Conservation (phyloP, 2,113 vertebrate species). For the Petromus typicus region DNA sequence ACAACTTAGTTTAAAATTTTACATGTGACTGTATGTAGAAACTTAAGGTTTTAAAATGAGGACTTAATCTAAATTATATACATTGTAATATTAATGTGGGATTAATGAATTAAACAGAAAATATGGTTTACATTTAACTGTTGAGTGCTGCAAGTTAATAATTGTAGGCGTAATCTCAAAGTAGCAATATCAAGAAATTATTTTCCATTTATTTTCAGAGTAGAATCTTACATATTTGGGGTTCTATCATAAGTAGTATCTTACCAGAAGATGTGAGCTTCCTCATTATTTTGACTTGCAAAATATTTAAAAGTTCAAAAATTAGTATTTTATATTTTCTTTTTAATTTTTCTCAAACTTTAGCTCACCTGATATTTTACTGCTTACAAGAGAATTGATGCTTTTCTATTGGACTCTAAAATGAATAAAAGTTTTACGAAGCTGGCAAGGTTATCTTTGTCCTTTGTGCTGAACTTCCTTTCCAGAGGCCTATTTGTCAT, state of each 20-base stretch:
- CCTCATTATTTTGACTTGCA: not conserved
- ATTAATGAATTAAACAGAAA: slow-evolving; percentile 5
- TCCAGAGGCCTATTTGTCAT: not conserved
- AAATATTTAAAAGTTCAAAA: not conserved
- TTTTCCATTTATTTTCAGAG: not conserved
- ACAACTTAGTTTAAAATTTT: not conserved
- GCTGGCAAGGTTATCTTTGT: not conserved
- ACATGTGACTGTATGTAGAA: not conserved
- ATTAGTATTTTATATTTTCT: not conserved
- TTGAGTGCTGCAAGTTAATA: not conserved
- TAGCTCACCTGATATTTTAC: not conserved
- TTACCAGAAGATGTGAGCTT: not conserved
- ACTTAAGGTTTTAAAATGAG: not conserved
- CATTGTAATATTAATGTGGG: not conserved
- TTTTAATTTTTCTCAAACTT: not conserved
- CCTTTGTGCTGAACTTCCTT: not conserved
- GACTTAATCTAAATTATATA: not conserved
- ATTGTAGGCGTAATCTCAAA: not conserved
- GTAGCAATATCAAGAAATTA: not conserved
- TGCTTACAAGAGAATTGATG: not conserved
- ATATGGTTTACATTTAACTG: not conserved
- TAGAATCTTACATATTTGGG: not conserved
- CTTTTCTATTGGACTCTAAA: not conserved
- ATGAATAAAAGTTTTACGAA: not conserved
- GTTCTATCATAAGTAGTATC: not conserved